A percentile compares a stretch with the other conserved stretches of the same genome.
Evolutionary conservation across 2,888 invertebrate species (phyloP).

Genomic region (Alviniconcha strummeri): DNA sequence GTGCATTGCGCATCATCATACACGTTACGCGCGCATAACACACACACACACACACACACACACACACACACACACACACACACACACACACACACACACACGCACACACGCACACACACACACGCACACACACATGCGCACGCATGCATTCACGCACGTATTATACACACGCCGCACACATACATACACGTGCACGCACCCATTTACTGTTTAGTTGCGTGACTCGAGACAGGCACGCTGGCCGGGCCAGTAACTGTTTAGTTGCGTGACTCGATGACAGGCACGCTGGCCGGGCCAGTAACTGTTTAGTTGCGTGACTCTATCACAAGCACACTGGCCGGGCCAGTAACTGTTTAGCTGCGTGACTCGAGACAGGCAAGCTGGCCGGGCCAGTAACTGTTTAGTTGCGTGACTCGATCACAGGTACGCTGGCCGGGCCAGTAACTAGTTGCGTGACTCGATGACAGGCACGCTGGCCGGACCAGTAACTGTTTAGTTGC

Average conservation of each 20-base stretch:
- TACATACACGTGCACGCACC: neutral
- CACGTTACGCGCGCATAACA: neutral
- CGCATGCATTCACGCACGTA: neutral
- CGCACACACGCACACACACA: conserved; percentile 13
- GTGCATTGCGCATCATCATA: too few species aligned
- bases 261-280: neutral
- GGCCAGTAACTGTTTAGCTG: neutral
- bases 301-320: too few species aligned
- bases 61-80: conserved; percentile 20
- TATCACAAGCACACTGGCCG: neutral
- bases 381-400: neutral
- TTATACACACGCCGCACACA: neutral
- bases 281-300: neutral
- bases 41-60: conserved; percentile 8
- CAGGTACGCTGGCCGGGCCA: too few species aligned
- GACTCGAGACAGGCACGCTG: too few species aligned
- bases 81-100: conserved; percentile 9
- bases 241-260: too few species aligned
- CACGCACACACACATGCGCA: neutral
- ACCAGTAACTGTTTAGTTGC: too few species aligned
- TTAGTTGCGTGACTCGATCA: too few species aligned
- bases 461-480: too few species aligned
- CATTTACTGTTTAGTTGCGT: too few species aligned
- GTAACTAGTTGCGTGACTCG: too few species aligned
- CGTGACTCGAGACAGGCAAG: neutral